These are phyloP conservation scores for Hylaeus anthracinus DNA, from an alignment of 1,140 invertebrate genomes.

Conservation along the genomic window DNA sequence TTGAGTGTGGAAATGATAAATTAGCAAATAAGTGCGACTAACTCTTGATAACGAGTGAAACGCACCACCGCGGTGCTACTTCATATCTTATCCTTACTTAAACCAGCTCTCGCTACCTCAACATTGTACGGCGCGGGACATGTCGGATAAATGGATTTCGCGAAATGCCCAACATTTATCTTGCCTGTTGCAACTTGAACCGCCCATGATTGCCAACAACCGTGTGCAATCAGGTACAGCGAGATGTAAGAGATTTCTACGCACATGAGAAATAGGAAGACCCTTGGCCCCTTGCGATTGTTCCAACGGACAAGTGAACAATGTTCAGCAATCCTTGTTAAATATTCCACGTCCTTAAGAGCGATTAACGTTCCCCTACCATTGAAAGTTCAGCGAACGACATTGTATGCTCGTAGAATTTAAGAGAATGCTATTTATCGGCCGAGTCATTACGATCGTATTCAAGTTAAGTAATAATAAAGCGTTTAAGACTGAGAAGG, in stretches of 20 bases:
- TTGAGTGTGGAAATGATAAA: conserved; percentile 15
- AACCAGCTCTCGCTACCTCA: background rate
- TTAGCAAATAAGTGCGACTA: background rate
- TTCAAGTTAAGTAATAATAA: too few relatives aligned
- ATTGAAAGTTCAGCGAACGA: too few relatives aligned
- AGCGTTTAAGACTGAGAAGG: too few relatives aligned
- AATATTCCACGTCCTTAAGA: background rate
- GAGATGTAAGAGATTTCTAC: background rate
- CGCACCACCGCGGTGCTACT: background rate
- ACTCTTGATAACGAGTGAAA: background rate
- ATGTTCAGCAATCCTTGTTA: background rate
- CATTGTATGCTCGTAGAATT: too few relatives aligned
- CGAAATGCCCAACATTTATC: conserved; percentile 14
- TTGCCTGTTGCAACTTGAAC: background rate
- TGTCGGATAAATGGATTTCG: conserved; percentile 20
- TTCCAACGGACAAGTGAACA: background rate
- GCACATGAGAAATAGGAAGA: background rate
- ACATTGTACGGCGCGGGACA: background rate
- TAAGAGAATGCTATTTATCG: too few relatives aligned
- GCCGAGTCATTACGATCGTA: too few relatives aligned
- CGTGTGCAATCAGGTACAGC: background rate
- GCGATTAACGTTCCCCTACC: background rate
- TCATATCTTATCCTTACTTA: background rate
- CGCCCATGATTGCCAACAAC: background rate
- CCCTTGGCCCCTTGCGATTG: background rate